Base-by-base conservation (phyloP, 2,888 invertebrate species). In the Dryobotodes eremita region DNA sequence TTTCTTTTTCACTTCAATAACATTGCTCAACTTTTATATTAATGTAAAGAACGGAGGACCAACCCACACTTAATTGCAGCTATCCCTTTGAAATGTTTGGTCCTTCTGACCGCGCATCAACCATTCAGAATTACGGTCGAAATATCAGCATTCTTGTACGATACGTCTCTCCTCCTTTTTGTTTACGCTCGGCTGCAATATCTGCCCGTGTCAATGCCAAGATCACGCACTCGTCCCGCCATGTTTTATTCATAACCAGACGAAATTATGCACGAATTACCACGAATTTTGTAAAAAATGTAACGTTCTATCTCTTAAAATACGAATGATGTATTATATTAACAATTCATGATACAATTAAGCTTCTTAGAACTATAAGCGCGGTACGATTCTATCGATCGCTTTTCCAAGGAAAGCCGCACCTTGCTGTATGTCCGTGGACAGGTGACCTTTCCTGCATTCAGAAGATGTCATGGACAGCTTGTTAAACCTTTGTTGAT, bases 161-260 rank as follows among this genome's bases (percentile, higher is more conserved):
- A 64, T 20, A 65, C 69, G 2, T 55, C 53, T 69, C 17, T 75
- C 42, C 42, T 66, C 42, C 36, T 55, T 65, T 79, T 55, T 79
- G 82, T 86, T 84, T 87, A 82, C 77, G 70, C 75, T 80, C 15
- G 61, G 71, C 53, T 79, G 84, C 77, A 80, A 74, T 78, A 82
- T 80, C 59, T 71, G 59, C 61, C 76, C 26, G 78, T 82, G 77
- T 82, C 88, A 86, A 88, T 87, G 86, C 88, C 88, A 86, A 84
- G 84, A 84, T 84, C 86, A 86, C 81, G 82, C 71, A 76, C 59
- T 71, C 53, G 7, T 15, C 4, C 57, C 42, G 70, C 55, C 42
- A 83, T 84, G 66, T 84, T 85, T 84, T 83, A 84, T 85, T 85
- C 83, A 83, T 79, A 68, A 17, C n/a, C 59, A 26, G 59, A 71